phyloP scores from a whole-genome alignment of 2,113 vertebrate species.

The Ovibos moschatus region DNA sequence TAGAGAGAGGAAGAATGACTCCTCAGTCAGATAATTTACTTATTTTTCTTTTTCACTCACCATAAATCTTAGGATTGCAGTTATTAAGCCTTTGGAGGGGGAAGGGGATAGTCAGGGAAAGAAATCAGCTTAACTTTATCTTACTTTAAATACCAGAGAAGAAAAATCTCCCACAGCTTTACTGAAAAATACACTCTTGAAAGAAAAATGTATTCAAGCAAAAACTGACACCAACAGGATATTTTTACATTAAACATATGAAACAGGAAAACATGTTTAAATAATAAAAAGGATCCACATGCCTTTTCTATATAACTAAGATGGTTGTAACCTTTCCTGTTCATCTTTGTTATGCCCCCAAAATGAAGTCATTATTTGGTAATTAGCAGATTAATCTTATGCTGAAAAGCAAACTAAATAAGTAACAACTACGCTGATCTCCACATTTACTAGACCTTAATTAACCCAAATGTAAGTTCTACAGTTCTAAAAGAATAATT shows the following conservation, averaged over 20 bases:
- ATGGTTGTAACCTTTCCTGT: neutral
- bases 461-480: neutral
- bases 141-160: slow-evolving; percentile 67
- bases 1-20: slow-evolving; percentile 80
- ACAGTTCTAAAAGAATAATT: neutral
- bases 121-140: slow-evolving; percentile 71
- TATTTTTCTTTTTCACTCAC: slow-evolving; percentile 79
- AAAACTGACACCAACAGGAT: slow-evolving; percentile 21
- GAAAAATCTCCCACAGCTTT: slow-evolving; percentile 31
- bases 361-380: neutral
- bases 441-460: neutral
- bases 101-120: slow-evolving; percentile 55
- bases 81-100: slow-evolving; percentile 75
- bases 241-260: slow-evolving; percentile 29
- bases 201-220: slow-evolving; percentile 54
- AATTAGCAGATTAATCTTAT: neutral
- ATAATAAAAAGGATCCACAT: neutral
- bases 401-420: neutral
- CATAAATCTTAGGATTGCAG: slow-evolving; percentile 82
- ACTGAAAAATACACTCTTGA: slow-evolving; percentile 29
- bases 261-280: neutral
- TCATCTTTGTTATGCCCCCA: neutral
- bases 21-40: slow-evolving; percentile 82
- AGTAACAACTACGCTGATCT: neutral
- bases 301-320: neutral